Conservation (phyloP, 2,888 invertebrate species). For the Dicycla oo region DNA sequence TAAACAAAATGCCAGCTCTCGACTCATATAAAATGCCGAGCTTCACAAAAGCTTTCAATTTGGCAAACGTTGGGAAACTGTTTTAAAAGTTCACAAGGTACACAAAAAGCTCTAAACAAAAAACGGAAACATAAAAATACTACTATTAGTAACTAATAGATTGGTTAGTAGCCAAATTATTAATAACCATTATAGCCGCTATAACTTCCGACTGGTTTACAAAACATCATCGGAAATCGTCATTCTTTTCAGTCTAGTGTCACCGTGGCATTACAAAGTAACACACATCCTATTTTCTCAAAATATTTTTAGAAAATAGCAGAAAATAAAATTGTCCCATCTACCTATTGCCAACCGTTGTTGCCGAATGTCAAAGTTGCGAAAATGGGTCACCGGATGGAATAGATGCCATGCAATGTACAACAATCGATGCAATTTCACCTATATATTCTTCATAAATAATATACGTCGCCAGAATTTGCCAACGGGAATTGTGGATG, state of each 20-base stretch:
- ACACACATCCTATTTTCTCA: constrained; percentile 63
- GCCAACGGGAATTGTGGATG: constrained; percentile 39
- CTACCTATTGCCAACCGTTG: constrained; percentile 81
- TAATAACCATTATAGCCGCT: constrained; percentile 30
- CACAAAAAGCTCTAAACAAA: constrained; percentile 15
- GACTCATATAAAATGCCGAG: constrained; percentile 39
- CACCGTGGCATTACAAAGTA: constrained; percentile 14
- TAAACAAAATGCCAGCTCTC: constrained; percentile 32
- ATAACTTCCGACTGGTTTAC: constrained; percentile 5
- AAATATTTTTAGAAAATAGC: constrained; percentile 69
- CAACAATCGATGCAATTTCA: constrained; percentile 82
- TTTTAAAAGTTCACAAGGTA: constrained; percentile 36
- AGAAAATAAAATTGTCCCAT: constrained; percentile 71
- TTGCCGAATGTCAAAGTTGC: constrained; percentile 82
- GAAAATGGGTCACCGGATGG: constrained; percentile 85
- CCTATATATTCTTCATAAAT: constrained; percentile 43
- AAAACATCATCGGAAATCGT: constrained; percentile 13
- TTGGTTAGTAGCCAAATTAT: constrained; percentile 59
- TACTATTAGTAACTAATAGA: constrained; percentile 45
- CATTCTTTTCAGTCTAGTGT: constrained; percentile 17
- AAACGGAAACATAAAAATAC: constrained; percentile 16
- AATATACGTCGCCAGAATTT: constrained; percentile 48
- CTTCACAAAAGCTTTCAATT: constrained; percentile 58
- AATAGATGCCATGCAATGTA: constrained; percentile 78
- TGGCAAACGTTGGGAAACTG: constrained; percentile 50